A percentile compares a stretch with the other conserved stretches of the same genome.
These are phyloP conservation scores for Dreissena rostriformis DNA, from an alignment of 1,140 invertebrate genomes.

Conservation along the genomic window DNA sequence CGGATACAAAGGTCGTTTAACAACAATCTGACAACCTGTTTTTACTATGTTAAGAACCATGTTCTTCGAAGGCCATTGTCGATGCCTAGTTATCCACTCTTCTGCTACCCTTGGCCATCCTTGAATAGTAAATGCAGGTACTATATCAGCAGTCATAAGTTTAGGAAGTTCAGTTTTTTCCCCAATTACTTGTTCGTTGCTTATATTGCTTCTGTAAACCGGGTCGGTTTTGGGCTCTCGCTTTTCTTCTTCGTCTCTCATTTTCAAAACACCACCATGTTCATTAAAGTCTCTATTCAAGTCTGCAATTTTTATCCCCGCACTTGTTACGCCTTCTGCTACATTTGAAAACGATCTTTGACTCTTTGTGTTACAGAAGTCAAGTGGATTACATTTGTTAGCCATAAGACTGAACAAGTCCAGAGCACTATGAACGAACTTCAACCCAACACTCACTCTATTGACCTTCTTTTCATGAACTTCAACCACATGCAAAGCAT, in stretches of 20 bases:
- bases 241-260: neutral
- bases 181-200: neutral
- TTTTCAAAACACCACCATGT: neutral
- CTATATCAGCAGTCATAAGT: neutral
- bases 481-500: neutral
- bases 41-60: neutral
- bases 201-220: neutral
- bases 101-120: slow-evolving; percentile 1
- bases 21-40: slow-evolving; percentile 8
- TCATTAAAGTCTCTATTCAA: neutral
- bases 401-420: neutral
- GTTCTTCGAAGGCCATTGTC: slow-evolving; percentile 10
- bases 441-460: neutral
- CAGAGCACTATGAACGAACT: neutral
- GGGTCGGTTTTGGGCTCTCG: neutral
- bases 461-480: neutral
- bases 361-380: neutral
- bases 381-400: neutral
- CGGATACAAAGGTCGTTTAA: neutral
- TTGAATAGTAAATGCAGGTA: slow-evolving; percentile 5
- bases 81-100: slow-evolving; percentile 3
- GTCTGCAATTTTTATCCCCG: neutral
- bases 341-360: neutral
- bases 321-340: neutral
- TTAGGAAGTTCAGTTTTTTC: neutral